Evolutionary conservation across 2,113 vertebrate genomes (phyloP).

Genomic region (Psittacula cyanocephala): DNA sequence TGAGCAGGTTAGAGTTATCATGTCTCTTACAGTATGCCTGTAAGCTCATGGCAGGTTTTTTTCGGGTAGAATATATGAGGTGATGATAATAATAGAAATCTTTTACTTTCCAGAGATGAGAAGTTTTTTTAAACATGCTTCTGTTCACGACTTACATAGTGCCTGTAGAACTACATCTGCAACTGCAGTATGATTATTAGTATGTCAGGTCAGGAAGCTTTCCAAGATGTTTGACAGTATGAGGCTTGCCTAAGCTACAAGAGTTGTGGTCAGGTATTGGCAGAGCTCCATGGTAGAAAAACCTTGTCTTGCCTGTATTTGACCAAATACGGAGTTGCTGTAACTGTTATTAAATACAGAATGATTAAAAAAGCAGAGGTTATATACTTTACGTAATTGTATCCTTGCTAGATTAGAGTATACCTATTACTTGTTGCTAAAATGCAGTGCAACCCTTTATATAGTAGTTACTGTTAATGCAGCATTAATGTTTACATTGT

Average conservation of each 20-base stretch:
- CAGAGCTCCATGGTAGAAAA: slow-evolving; percentile 11
- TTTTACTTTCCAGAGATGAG: neutral
- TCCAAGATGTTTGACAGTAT: slow-evolving; percentile 1
- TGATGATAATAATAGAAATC: neutral
- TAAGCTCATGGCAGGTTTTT: neutral
- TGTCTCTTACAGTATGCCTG: neutral
- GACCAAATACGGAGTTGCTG: slow-evolving; percentile 15
- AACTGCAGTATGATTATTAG: neutral
- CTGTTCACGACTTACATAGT: accelerated
- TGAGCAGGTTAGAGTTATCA: neutral
- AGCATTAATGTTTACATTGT: neutral
- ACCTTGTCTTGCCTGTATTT: neutral
- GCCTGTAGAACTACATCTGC: neutral
- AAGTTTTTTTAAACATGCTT: neutral
- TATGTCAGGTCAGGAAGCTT: slow-evolving; percentile 37
- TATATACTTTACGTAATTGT: neutral
- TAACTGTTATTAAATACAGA: neutral
- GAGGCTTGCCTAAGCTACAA: slow-evolving; percentile 22
- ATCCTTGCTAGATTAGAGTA: neutral
- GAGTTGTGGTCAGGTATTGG: slow-evolving; percentile 34
- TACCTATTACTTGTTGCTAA: neutral
- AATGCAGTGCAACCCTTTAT: neutral
- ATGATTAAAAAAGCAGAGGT: neutral
- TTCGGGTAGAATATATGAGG: neutral
- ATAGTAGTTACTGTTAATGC: neutral